These are phyloP conservation scores for Elgaria multicarinata DNA, from an alignment of 2,113 vertebrate genomes.

Conservation along the genomic window DNA sequence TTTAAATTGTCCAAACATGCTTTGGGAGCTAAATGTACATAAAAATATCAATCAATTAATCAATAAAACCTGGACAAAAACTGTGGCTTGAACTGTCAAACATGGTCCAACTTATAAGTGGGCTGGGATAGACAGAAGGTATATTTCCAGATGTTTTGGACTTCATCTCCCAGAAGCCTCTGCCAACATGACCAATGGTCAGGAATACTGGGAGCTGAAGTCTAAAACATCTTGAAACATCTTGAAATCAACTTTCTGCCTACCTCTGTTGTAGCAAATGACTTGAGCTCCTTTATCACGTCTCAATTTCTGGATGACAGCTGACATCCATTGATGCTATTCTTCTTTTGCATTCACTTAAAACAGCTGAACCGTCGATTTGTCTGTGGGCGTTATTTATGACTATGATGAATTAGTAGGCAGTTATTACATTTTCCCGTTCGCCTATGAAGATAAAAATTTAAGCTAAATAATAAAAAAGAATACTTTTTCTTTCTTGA, in stretches of 20 bases:
- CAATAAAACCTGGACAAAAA: neutral
- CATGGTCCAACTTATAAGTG: neutral
- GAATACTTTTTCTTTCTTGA: too few relatives aligned
- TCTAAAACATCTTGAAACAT: too few relatives aligned
- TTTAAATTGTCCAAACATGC: neutral
- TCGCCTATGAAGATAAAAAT: neutral
- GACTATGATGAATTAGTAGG: neutral
- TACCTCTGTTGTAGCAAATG: neutral
- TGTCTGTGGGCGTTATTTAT: neutral
- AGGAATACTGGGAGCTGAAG: too few relatives aligned
- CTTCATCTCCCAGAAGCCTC: too few relatives aligned
- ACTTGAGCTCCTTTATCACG: neutral
- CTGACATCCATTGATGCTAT: neutral
- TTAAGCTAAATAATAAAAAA: neutral
- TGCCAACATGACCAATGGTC: too few relatives aligned
- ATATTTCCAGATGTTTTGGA: too few relatives aligned
- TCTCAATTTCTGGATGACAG: neutral
- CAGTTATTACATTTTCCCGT: neutral
- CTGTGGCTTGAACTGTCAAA: neutral
- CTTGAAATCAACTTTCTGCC: too few relatives aligned
- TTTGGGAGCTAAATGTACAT: neutral
- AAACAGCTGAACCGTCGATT: neutral
- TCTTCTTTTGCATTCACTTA: neutral
- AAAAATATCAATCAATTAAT: neutral
- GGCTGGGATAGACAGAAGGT: neutral